A percentile compares a stretch with the other conserved stretches of the same genome.
Evolutionary conservation across 30 jellyfish, hydroid and myxozoan genomes (phyloP).

Genomic region (Pelagia noctiluca): DNA sequence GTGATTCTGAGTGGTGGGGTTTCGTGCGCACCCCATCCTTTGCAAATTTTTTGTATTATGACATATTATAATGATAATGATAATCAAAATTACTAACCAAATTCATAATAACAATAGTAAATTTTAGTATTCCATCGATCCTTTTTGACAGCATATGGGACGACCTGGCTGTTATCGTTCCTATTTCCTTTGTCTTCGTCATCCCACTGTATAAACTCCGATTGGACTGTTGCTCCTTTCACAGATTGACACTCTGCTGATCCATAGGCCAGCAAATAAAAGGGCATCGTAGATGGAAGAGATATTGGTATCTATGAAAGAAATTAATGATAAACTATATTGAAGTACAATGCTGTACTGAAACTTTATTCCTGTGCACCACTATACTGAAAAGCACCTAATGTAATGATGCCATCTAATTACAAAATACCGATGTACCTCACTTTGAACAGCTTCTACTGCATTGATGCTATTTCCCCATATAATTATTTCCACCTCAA

Average conservation of each 20-base stretch:
- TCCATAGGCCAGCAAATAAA: conserved; percentile 80
- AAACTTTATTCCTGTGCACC: too few relatives aligned
- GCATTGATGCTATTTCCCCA: too few relatives aligned
- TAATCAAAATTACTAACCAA: conserved; percentile 59
- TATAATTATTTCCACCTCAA: too few relatives aligned
- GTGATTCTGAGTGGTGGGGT: too few relatives aligned
- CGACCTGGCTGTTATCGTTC: conserved; percentile 77
- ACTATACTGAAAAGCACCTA: too few relatives aligned
- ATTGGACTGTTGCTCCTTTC: conserved; percentile 61
- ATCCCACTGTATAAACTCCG: conserved; percentile 90
- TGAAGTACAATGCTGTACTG: too few relatives aligned
- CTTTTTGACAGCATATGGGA: conserved; percentile 70
- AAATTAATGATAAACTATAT: neutral
- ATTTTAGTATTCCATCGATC: conserved; percentile 84
- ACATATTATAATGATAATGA: too few relatives aligned
- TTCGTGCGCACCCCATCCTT: neutral
- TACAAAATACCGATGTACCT: too few relatives aligned
- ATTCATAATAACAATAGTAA: conserved; percentile 77
- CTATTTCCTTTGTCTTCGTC: conserved; percentile 90
- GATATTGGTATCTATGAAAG: conserved; percentile 66
- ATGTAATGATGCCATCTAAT: too few relatives aligned
- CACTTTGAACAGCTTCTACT: too few relatives aligned
- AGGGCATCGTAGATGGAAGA: conserved; percentile 74
- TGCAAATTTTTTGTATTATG: neutral
- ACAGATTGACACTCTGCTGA: conserved; percentile 84